Percentiles rank a stretch among this genome's conserved stretches.
Conservation (phyloP, 2,888 invertebrate species). For the Candidula unifasciata region DNA sequence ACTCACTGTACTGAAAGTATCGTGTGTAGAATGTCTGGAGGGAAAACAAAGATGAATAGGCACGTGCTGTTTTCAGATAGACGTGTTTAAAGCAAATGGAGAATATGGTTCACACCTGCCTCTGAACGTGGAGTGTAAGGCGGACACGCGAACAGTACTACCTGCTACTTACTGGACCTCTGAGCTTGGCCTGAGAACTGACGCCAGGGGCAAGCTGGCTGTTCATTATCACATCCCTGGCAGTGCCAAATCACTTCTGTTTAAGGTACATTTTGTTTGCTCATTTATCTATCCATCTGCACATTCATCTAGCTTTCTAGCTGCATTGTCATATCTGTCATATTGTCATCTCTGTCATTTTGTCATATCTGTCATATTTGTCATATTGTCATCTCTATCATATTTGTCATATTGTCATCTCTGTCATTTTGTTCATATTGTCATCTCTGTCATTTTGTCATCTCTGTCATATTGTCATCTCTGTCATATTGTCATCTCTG, state of each 20-base stretch:
- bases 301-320: background rate
- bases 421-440: too few species aligned
- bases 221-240: conserved; percentile 50
- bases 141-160: conserved; percentile 12
- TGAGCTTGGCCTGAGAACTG: conserved; percentile 27
- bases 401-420: too few species aligned
- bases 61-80: conserved; percentile 44
- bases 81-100: conserved; percentile 55
- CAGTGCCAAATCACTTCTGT: conserved; percentile 44
- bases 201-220: conserved; percentile 50
- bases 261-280: conserved; percentile 46
- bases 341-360: too few species aligned
- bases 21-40: too few species aligned
- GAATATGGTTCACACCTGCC: conserved; percentile 48
- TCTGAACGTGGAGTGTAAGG: conserved; percentile 50
- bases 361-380: too few species aligned
- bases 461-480: too few species aligned
- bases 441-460: too few species aligned
- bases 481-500: too few species aligned
- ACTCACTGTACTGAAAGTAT: too few species aligned
- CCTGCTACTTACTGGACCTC: conserved; percentile 22
- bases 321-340: too few species aligned
- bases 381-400: too few species aligned
- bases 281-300: too few species aligned
- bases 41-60: background rate